Conservation (phyloP, 2,113 vertebrate species). For the Zosterops hypoxanthus region DNA sequence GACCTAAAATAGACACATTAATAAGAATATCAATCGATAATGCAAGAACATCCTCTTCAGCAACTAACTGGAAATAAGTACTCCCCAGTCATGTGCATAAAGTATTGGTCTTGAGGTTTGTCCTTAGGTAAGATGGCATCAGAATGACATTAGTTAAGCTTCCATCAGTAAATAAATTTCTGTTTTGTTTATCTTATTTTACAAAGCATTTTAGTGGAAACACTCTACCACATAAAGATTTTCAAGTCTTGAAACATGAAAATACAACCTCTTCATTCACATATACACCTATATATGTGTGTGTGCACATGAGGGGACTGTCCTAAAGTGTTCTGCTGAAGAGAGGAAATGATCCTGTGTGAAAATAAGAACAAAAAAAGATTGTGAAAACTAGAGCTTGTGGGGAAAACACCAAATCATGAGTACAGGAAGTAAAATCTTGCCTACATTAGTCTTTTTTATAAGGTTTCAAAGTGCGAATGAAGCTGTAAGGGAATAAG, state of each 20-base stretch:
- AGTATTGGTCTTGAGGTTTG: background rate
- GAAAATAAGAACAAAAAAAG: background rate
- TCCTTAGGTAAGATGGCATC: background rate
- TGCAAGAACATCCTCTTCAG: background rate
- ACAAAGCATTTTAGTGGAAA: background rate
- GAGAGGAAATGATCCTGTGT: background rate
- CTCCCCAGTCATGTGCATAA: background rate
- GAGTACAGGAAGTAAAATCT: background rate
- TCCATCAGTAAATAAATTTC: background rate
- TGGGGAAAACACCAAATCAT: background rate
- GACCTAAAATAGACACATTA: slow-evolving; percentile 74
- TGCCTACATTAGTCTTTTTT: background rate
- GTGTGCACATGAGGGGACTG: background rate
- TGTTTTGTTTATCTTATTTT: background rate
- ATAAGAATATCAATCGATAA: background rate
- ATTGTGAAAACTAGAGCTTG: background rate
- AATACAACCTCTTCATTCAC: background rate
- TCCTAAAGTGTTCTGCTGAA: background rate
- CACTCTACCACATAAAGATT: background rate
- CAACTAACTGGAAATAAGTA: background rate
- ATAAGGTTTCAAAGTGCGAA: background rate
- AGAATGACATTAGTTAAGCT: background rate
- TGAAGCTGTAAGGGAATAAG: background rate
- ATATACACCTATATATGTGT: accelerated
- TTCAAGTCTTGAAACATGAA: background rate